Base-by-base conservation (phyloP, 2,888 invertebrate species). In the Athalia rosae region DNA sequence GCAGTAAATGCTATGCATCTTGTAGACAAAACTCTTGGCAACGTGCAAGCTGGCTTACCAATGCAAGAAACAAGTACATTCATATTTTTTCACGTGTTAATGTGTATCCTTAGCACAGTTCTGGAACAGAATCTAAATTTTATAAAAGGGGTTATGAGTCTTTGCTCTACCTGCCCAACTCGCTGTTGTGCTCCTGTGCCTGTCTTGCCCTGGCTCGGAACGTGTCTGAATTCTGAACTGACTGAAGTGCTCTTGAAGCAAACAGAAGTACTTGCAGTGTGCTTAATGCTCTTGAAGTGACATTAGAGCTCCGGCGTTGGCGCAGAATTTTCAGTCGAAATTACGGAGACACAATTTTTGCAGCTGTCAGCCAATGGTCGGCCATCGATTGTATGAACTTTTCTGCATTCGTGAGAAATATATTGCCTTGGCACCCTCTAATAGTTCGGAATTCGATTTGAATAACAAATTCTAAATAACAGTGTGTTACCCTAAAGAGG, bases 291-390 rank as follows among this genome's bases (percentile, higher is more conserved):
- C 28, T 28, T 28, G 28, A 28, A 28, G 43, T 50, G 43, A 45
- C 13, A 13, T 13, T 56, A 56, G 58, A 71, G 15, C 13, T 56
- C 45, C 71, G 43, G 8, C 71, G 71, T 71, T 43, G 15, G 2
- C 0, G 4, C 41, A 71, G 71, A 43, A 71, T 71, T 7, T 53
- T 28, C n/a, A 13, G 5, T 47, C 74, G 61, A 0, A 41, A n/a
- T 78, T 77, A 85, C 87, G 86, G 79, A 76, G 71, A 59, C 79
- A 80, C 79, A 82, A 80, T 83, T 81, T 83, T 80, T 82, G 84
- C 86, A 86, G 85, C 87, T 87, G 86, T 87, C 87, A 86, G 84
- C 82, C 86, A 86, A 85, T 86, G 87, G 86, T 87, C 87, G 86
- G 84, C 82, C 86, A 87, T 87, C 84, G 86, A 87, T 87, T 85